Evolutionary conservation across 37 sponge, comb jelly and placozoan species (phyloP).

Genomic region (Hormiphora californensis): DNA sequence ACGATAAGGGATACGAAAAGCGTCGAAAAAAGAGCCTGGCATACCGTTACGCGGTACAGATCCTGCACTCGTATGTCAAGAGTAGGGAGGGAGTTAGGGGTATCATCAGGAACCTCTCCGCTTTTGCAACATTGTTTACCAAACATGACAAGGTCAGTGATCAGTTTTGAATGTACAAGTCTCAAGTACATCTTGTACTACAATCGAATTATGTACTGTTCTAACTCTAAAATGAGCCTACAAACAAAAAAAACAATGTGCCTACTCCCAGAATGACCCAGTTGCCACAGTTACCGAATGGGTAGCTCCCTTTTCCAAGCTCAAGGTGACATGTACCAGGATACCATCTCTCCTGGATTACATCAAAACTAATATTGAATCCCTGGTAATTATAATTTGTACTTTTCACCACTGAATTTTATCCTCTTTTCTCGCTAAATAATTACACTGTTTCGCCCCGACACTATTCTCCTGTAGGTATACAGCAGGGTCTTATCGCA

Average conservation of each 20-base stretch:
- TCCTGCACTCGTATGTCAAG: background rate
- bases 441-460: background rate
- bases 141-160: background rate
- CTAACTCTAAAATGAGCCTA: too few species aligned
- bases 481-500: background rate
- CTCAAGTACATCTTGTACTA: too few species aligned
- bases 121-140: conserved; percentile 4
- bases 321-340: conserved; percentile 31
- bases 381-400: background rate
- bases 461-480: background rate
- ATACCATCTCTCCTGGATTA: background rate
- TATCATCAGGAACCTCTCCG: background rate
- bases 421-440: background rate
- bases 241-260: too few species aligned
- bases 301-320: conserved; percentile 6
- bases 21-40: background rate
- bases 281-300: background rate
- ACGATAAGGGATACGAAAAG: conserved; percentile 3
- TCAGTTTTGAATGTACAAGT: too few species aligned
- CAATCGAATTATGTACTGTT: too few species aligned
- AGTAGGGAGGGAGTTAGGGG: conserved; percentile 28
- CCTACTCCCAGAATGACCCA: too few species aligned
- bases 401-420: background rate
- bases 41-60: conserved; percentile 1
- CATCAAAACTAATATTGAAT: conserved; percentile 11